Evolutionary conservation across 2,888 invertebrate species (phyloP).

Genomic region (Bhutanitis thaidina): DNA sequence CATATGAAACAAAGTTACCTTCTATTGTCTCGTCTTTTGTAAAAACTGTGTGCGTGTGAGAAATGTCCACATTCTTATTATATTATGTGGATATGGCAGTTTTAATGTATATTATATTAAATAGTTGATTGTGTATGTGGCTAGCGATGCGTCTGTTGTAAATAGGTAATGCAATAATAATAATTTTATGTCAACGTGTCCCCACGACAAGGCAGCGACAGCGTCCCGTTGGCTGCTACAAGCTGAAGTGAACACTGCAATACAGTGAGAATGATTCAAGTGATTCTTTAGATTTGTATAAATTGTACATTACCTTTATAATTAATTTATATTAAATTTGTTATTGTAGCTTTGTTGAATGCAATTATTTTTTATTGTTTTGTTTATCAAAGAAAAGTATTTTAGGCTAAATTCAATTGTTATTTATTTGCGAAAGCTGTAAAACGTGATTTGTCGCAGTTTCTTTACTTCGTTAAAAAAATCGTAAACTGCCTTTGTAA

Average conservation of each 20-base stretch:
- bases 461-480: slow-evolving; percentile 44
- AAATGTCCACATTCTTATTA: slow-evolving; percentile 22
- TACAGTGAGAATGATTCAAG: slow-evolving; percentile 68
- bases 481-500: slow-evolving; percentile 59
- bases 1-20: slow-evolving; percentile 63
- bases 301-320: slow-evolving; percentile 75
- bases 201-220: slow-evolving; percentile 12
- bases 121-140: slow-evolving; percentile 24
- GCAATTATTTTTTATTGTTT: slow-evolving; percentile 80
- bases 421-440: slow-evolving; percentile 76
- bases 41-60: slow-evolving; percentile 32
- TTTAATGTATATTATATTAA: slow-evolving; percentile 27
- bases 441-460: slow-evolving; percentile 70
- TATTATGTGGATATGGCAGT: slow-evolving; percentile 22
- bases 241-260: slow-evolving; percentile 44
- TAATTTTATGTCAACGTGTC: slow-evolving; percentile 28
- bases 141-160: slow-evolving; percentile 28
- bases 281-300: slow-evolving; percentile 75
- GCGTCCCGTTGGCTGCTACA: slow-evolving; percentile 33
- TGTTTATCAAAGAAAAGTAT: slow-evolving; percentile 77
- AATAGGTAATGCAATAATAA: slow-evolving; percentile 47
- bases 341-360: slow-evolving; percentile 79
- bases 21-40: slow-evolving; percentile 45
- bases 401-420: slow-evolving; percentile 79
- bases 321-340: slow-evolving; percentile 79